Evolutionary conservation across 2,888 invertebrate genomes (phyloP).

Genomic region (Xanthia togata): DNA sequence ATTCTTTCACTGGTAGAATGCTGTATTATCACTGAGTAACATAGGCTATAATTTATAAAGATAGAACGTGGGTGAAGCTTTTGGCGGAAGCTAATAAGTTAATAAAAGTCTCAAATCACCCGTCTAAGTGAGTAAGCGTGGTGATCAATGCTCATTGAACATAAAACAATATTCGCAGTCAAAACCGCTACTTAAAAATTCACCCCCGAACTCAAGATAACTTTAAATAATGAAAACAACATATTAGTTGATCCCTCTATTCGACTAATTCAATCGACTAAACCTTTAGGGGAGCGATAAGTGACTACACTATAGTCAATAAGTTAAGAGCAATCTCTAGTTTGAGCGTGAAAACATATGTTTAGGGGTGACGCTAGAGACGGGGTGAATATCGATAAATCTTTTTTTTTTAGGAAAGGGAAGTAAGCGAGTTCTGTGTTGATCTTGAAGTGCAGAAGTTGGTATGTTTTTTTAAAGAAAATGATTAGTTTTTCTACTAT

Average conservation of each 20-base stretch:
- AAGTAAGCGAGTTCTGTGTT: not conserved
- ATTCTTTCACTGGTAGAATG: too few relatives aligned
- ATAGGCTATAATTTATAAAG: too few relatives aligned
- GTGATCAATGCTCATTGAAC: too few relatives aligned
- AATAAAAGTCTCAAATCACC: too few relatives aligned
- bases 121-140: too few relatives aligned
- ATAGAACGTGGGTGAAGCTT: too few relatives aligned
- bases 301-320: constrained; percentile 62
- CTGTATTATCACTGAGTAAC: too few relatives aligned
- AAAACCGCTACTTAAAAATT: constrained; percentile 8
- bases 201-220: constrained; percentile 47
- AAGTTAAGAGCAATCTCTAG: constrained; percentile 68
- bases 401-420: not conserved
- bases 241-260: constrained; percentile 35
- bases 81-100: too few relatives aligned
- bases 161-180: not conserved
- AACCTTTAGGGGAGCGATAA: constrained; percentile 37
- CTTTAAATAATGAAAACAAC: constrained; percentile 59
- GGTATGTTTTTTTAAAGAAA: not conserved
- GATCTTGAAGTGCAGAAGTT: not conserved
- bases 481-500: too few relatives aligned
- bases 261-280: constrained; percentile 53
- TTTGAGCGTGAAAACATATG: constrained; percentile 72
- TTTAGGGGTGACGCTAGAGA: constrained; percentile 64
- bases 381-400: constrained; percentile 50